These are phyloP conservation scores for Martes martes DNA, from an alignment of 2,113 vertebrate genomes.

Conservation along the genomic window DNA sequence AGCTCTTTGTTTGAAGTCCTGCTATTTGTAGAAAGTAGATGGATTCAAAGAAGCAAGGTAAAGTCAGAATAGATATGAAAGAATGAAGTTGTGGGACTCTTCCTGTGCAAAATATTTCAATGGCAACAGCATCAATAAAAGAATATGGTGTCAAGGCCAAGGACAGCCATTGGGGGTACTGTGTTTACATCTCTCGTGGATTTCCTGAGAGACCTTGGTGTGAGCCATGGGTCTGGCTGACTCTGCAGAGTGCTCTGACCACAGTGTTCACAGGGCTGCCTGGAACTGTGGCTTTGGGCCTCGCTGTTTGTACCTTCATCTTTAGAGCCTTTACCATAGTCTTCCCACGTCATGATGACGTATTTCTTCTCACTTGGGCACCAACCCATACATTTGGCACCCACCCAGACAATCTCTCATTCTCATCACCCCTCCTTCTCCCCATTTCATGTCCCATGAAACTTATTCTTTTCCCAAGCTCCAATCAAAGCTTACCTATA, in stretches of 20 bases:
- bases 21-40: not conserved
- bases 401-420: not conserved
- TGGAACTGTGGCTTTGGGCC: not conserved
- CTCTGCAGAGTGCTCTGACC: not conserved
- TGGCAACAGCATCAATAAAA: not conserved
- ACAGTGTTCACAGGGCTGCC: rapidly evolving
- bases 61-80: not conserved
- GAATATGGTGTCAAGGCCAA: not conserved
- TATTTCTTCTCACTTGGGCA: not conserved
- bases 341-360: not conserved
- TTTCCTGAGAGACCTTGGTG: not conserved
- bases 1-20: not conserved
- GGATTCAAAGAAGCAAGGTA: not conserved
- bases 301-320: not conserved
- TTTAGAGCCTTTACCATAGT: not conserved
- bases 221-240: not conserved
- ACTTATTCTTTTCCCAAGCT: not conserved
- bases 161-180: too few species aligned
- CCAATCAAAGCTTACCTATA: not conserved
- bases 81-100: not conserved
- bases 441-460: not conserved
- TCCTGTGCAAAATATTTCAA: not conserved
- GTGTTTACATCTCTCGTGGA: not conserved
- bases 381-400: not conserved
- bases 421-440: not conserved